These are phyloP conservation scores for Aquatica leii DNA, from an alignment of 2,888 invertebrate species.

Conservation along the genomic window DNA sequence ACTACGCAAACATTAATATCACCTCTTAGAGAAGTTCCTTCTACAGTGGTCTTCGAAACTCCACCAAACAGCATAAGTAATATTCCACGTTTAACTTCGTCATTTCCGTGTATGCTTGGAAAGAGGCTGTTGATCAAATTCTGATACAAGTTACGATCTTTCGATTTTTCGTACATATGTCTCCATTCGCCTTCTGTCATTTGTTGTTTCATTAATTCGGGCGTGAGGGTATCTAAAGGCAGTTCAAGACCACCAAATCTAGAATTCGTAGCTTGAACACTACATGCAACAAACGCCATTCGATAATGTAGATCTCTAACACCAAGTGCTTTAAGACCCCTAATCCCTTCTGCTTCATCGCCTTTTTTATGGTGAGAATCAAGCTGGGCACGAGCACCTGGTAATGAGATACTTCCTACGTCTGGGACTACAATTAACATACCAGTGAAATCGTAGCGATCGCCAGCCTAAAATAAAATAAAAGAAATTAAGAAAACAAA, in stretches of 20 bases:
- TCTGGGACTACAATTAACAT: slow-evolving; percentile 98
- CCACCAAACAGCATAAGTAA: slow-evolving; percentile 97
- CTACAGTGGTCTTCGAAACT: slow-evolving; percentile 91
- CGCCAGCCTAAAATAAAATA: slow-evolving; percentile 67
- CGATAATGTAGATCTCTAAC: slow-evolving; percentile 87
- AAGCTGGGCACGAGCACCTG: slow-evolving; percentile 87
- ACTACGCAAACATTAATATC: slow-evolving; percentile 98
- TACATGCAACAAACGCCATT: slow-evolving; percentile 94
- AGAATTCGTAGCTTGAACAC: slow-evolving; percentile 85
- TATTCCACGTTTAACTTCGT: slow-evolving; percentile 91
- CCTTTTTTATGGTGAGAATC: slow-evolving; percentile 76
- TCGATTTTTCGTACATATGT: slow-evolving; percentile 96
- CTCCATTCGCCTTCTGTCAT: slow-evolving; percentile 96
- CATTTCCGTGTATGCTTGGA: slow-evolving; percentile 96
- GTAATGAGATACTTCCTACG: slow-evolving; percentile 84
- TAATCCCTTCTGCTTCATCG: slow-evolving; percentile 77
- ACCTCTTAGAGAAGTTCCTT: slow-evolving; percentile 91
- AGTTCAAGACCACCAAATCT: slow-evolving; percentile 88
- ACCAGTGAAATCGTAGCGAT: slow-evolving; percentile 92
- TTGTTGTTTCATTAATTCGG: slow-evolving; percentile 90
- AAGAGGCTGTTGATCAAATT: slow-evolving; percentile 93
- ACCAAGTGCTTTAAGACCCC: slow-evolving; percentile 69
- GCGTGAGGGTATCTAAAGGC: slow-evolving; percentile 86
- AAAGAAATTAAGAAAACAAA: too few relatives aligned
- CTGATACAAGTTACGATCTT: slow-evolving; percentile 87